Evolutionary conservation across 2,113 vertebrate genomes (phyloP).

Genomic region (Condylura cristata): DNA sequence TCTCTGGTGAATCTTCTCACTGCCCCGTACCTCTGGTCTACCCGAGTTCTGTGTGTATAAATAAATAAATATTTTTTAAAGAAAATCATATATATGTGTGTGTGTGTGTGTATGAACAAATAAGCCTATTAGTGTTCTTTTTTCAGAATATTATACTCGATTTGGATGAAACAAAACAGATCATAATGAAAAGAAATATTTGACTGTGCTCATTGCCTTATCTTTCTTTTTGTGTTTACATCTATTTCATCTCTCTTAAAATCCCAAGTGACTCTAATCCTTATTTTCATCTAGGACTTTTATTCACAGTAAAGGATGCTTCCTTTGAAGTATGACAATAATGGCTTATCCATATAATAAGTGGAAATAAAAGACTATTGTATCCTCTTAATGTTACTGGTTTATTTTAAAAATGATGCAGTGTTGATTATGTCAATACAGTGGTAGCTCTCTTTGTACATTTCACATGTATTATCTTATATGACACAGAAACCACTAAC

Average conservation of each 20-base stretch:
- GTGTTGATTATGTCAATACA: neutral
- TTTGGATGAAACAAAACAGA: neutral
- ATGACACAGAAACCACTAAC: neutral
- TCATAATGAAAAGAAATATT: neutral
- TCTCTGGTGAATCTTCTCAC: no score
- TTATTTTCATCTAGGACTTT: neutral
- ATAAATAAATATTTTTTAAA: no score
- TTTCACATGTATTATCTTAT: neutral
- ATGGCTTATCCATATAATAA: neutral
- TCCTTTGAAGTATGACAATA: constrained; percentile 25
- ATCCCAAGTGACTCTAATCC: neutral
- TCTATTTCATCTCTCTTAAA: constrained; percentile 30
- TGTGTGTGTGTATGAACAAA: neutral
- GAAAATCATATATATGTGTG: no score
- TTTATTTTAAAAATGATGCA: neutral
- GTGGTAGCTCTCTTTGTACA: neutral
- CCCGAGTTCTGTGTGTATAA: no score
- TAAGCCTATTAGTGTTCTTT: neutral
- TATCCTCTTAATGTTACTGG: neutral
- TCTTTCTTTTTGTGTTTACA: neutral
- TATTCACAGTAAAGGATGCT: neutral
- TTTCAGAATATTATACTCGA: neutral
- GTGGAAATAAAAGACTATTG: neutral
- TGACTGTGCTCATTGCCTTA: neutral
- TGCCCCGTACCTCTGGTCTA: no score